Conservation (phyloP, 2,113 vertebrate species). For the Pontoporia blainvillei region DNA sequence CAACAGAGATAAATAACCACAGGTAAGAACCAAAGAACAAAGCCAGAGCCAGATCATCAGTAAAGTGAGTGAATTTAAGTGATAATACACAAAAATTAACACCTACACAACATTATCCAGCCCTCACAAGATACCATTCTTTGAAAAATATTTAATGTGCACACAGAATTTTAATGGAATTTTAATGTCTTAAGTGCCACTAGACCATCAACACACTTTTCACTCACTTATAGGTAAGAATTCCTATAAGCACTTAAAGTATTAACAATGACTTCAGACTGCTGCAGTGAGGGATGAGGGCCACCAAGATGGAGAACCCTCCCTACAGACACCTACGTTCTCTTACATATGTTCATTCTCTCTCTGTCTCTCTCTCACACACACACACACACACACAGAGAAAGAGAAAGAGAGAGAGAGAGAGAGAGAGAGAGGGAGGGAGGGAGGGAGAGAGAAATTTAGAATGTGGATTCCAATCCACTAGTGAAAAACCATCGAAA, state of each 20-base stretch:
- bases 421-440: neutral
- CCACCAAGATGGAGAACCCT: neutral
- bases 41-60: neutral
- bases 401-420: neutral
- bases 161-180: neutral
- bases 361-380: neutral
- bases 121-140: neutral
- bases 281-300: neutral
- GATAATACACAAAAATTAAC: conserved; percentile 1
- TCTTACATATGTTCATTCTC: neutral
- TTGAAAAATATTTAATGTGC: neutral
- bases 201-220: neutral
- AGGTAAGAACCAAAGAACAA: neutral
- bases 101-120: neutral
- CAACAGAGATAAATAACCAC: neutral
- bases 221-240: neutral
- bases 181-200: neutral
- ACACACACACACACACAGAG: neutral
- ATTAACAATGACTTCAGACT: neutral
- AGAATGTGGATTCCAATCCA: neutral
- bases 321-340: neutral
- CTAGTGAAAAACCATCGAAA: neutral
- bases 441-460: neutral
- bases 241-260: neutral
- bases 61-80: neutral